Base-by-base conservation (phyloP, 2,888 invertebrate species). In the Psococerastis gibbosa region DNA sequence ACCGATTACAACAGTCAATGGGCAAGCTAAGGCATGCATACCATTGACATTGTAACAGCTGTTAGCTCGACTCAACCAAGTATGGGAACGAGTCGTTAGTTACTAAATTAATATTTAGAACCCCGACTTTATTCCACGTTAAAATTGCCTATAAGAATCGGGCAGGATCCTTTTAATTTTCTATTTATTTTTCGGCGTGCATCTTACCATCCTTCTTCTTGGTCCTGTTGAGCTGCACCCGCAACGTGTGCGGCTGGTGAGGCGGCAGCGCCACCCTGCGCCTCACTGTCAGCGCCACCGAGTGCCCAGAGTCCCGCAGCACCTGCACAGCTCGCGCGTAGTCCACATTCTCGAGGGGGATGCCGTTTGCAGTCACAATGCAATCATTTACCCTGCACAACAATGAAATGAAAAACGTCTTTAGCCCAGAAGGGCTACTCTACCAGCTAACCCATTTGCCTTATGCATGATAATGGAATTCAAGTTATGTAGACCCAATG, bases 331-430 rank as follows among this genome's bases (percentile, higher is more conserved):
- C 91, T 1, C 87, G 80, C 11, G 83, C 87, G 59, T 98, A 97
- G 62, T 95, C 95, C 43, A 97, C 95, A 61, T 94, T 92, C 61
- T 97, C 97, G 52, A 98, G 67, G 1, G 89, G 87, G 33, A 92
- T 80, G 15, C 92, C 91, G 63, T 98, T 98, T 17, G 94, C 97
- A 45, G 88, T 87, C 51, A 95, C 79, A 56, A 98, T 94, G 50
- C 97, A 75, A 66, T 98, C 97, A 64, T 97, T 97, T 32, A 95
- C 89, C 66, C 95, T 97, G 70, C 18, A 64, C 56, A 49, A 45
- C 49, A 45, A 43, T 18, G 8, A 15, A 16, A 46, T 44, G 35
- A 43, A 1, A 13, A 22, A 35, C 16, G 18, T 13, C 23, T 9
- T 3, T 42, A n/a, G 17, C 15, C 41, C 41, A 35, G 41, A 17